Evolutionary conservation across 1,140 invertebrate genomes (phyloP), one percentile per base, ranked within the genome.

Genomic region (Lepidurus apus): DNA sequence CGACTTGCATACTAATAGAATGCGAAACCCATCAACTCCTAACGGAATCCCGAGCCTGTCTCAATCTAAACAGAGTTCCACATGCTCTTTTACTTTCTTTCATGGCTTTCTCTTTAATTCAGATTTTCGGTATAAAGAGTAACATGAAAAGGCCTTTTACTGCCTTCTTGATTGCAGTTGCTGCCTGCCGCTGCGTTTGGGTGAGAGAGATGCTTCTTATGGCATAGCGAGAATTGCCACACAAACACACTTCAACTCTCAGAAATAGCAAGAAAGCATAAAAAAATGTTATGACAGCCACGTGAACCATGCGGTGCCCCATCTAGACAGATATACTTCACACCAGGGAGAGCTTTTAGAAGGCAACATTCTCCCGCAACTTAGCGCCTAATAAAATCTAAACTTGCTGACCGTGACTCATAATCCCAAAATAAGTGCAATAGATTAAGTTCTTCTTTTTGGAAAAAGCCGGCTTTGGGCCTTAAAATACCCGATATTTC

Each of bases 381-480:
- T 65, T 65, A 65, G n/a, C 53, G 53, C 53, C 53, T 65, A 65
- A 65, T 65, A 65, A 65, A 65, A 13, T 1, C 21, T n/a, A 65
- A 65, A 65, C 53, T 65, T 65, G 53, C 53, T 65, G 53, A 65
- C 53, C 53, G 53, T 65, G 53, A 65, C 53, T 65, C 53, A 65
- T 65, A 65, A 65, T 65, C 53, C 53, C 53, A 21, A 65, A 65
- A 65, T 65, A 65, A 13, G 21, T 65, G 53, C 21, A 65, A 21
- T 17, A 21, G 6, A 65, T 65, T 17, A 21, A 65, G 4, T 65
- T n/a, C 8, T 7, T 13, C 21, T 65, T 65, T 47, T 65, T 65
- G 6, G 4, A n/a, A 13, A 13, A 13, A 65, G 53, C 17, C 13
- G 1, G 6, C 1, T 65, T 65, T 17, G 6, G 5, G 4, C 53